Percentiles rank a stretch among this genome's conserved stretches.
phyloP scores from a whole-genome alignment of 2,113 vertebrate species.

The Limnothrissa miodon region DNA sequence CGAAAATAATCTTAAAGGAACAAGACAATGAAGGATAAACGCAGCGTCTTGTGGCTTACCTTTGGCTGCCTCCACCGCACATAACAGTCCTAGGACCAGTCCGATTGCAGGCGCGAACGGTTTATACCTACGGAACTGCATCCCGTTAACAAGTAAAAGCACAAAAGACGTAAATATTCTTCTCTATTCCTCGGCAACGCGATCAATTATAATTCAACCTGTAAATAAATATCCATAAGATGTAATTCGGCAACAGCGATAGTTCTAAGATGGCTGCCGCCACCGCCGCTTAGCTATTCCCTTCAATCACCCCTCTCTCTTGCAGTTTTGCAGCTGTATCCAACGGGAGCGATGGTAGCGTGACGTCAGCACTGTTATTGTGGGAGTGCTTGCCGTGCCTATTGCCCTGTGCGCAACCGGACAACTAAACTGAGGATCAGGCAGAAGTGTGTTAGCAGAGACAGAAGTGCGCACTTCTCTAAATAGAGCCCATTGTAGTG shows the following conservation, averaged over 20 bases:
- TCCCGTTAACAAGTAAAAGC: constrained; percentile 64
- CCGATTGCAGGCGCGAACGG: constrained; percentile 67
- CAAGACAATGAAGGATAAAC: background rate
- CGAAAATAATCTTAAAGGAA: background rate
- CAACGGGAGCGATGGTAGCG: constrained; percentile 47
- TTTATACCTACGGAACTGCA: constrained; percentile 69
- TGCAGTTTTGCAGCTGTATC: constrained; percentile 61
- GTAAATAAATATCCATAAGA: constrained; percentile 67
- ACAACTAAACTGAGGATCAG: background rate
- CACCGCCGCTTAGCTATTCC: constrained; percentile 59
- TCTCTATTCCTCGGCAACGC: constrained; percentile 42
- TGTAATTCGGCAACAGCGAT: constrained; percentile 60
- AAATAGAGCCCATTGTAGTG: background rate
- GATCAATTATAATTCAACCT: constrained; percentile 39
- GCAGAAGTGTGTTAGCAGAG: background rate
- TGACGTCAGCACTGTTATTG: constrained; percentile 75
- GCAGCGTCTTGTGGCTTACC: constrained; percentile 59
- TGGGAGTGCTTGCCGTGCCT: constrained; percentile 59
- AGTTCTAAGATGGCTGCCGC: constrained; percentile 79
- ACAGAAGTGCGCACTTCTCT: constrained; percentile 7
- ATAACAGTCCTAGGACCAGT: constrained; percentile 74
- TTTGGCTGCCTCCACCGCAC: constrained; percentile 73
- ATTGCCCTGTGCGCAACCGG: background rate
- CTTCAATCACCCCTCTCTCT: constrained; percentile 55
- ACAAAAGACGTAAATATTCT: constrained; percentile 47